Conservation (phyloP, 53 echinoderm and acorn worm species). For the Pentamera pediparva region DNA sequence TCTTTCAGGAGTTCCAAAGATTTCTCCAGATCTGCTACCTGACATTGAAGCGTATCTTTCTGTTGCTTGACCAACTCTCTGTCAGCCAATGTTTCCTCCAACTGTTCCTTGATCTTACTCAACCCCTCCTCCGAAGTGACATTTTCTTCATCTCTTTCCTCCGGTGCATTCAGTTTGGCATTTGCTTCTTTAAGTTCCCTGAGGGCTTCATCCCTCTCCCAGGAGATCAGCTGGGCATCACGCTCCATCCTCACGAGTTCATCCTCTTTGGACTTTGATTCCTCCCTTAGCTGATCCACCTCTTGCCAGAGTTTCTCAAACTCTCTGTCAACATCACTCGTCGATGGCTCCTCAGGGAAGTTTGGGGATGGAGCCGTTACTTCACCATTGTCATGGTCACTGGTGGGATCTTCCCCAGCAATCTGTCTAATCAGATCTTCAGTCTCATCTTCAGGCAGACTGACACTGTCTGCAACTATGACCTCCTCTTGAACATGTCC, state of each 20-base stretch:
- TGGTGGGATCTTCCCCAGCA: no score
- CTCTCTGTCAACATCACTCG: slow-evolving; percentile 21
- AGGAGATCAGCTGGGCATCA: slow-evolving; percentile 1
- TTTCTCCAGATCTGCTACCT: not conserved
- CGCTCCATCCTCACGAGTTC: slow-evolving; percentile 41
- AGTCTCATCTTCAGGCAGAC: no score
- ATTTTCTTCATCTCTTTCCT: slow-evolving; percentile 49
- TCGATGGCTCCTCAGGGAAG: slow-evolving; percentile 2
- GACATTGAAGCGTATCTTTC: not conserved
- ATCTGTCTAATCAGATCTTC: no score
- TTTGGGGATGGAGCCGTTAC: not conserved
- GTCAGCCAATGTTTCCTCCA: not conserved
- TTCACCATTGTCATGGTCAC: slow-evolving; percentile 20
- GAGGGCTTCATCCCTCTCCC: slow-evolving; percentile 25
- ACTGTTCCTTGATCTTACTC: slow-evolving; percentile 28
- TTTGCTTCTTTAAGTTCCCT: slow-evolving; percentile 31
- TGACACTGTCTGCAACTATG: slow-evolving; percentile 26
- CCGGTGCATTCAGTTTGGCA: slow-evolving; percentile 10
- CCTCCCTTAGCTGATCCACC: slow-evolving; percentile 16
- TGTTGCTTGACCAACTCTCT: not conserved
- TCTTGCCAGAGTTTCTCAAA: not conserved
- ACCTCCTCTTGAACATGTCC: slow-evolving; percentile 12
- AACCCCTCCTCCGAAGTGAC: slow-evolving; percentile 17
- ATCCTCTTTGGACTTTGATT: slow-evolving; percentile 52
- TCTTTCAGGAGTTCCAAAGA: not conserved